Evolutionary conservation across 2,888 invertebrate genomes (phyloP).

Genomic region (Eretmocerus hayati): DNA sequence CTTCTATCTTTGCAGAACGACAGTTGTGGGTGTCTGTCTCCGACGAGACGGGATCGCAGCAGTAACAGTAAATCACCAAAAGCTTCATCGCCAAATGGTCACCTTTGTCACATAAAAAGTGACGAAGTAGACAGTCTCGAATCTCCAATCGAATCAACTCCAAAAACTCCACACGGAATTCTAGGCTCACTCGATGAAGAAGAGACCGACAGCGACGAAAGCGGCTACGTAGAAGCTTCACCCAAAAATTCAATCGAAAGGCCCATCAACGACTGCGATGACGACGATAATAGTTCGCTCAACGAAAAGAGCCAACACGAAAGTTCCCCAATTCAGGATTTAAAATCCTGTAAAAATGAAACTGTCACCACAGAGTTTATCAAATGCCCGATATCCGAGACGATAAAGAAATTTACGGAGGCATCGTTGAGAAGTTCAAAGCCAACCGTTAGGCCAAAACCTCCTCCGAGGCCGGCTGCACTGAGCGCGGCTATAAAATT

Average conservation of each 20-base stretch:
- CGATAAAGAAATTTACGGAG: conserved; percentile 42
- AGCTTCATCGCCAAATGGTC: no score
- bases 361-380: conserved; percentile 38
- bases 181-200: conserved; percentile 55
- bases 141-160: conserved; percentile 34
- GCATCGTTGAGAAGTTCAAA: conserved; percentile 40
- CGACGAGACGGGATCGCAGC: conserved; percentile 4
- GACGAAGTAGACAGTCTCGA: conserved; percentile 11
- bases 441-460: conserved; percentile 35
- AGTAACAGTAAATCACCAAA: no score
- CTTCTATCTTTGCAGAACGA: conserved; percentile 13
- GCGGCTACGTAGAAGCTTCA: conserved; percentile 74
- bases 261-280: background rate
- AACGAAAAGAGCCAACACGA: background rate
- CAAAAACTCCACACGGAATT: conserved; percentile 30
- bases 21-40: conserved; percentile 11
- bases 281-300: conserved; percentile 6
- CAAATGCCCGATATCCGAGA: conserved; percentile 43
- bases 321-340: no score
- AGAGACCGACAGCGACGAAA: conserved; percentile 74
- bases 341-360: no score
- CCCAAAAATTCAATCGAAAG: conserved; percentile 31
- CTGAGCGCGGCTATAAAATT: conserved; percentile 25
- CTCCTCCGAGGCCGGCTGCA: conserved; percentile 32
- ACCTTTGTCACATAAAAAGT: no score